phyloP scores from a whole-genome alignment of 2,888 invertebrate species.

The Acanthosepion esculentum region DNA sequence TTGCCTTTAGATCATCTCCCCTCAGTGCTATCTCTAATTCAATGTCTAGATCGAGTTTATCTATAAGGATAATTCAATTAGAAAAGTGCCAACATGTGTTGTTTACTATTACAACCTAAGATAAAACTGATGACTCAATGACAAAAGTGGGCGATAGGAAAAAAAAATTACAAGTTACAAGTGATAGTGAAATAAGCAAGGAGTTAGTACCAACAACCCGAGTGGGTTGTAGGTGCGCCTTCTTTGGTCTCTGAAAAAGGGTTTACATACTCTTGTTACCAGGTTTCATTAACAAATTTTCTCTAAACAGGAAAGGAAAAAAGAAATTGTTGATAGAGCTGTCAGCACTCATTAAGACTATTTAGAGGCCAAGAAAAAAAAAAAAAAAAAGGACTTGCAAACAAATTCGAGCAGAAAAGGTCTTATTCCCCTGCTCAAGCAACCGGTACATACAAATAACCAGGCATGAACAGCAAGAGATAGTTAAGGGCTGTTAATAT shows the following conservation, averaged over 20 bases:
- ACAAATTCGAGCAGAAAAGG: too few relatives aligned
- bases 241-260: too few relatives aligned
- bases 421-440: too few relatives aligned
- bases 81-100: neutral
- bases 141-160: neutral
- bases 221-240: neutral
- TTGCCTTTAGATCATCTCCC: too few relatives aligned
- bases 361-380: neutral
- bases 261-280: too few relatives aligned
- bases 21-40: too few relatives aligned
- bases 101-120: neutral
- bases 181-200: neutral
- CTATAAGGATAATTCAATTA: too few relatives aligned
- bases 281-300: too few relatives aligned
- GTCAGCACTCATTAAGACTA: neutral
- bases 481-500: too few relatives aligned
- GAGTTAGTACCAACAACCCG: neutral
- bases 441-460: too few relatives aligned
- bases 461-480: neutral
- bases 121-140: neutral
- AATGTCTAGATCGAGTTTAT: too few relatives aligned
- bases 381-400: neutral
- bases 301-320: neutral
- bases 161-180: too few relatives aligned
- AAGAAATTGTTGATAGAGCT: neutral